Conservation (phyloP, 53 echinoderm and acorn worm genomes). For the Mesocentrotus franciscanus region DNA sequence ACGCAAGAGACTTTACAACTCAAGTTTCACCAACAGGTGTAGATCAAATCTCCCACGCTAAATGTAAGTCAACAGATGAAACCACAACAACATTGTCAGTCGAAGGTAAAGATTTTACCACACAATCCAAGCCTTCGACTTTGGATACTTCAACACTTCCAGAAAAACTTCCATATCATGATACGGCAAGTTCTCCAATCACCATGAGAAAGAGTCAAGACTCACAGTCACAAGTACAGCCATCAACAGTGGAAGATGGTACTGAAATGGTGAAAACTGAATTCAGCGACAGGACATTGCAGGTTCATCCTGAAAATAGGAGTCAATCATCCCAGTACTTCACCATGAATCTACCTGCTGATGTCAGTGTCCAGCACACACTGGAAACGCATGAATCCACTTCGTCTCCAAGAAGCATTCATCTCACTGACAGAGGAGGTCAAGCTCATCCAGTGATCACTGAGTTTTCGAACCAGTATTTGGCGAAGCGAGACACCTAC, state of each 20-base stretch:
- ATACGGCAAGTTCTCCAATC: constrained; percentile 42
- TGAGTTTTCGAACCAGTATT: neutral
- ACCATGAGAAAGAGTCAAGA: constrained; percentile 5
- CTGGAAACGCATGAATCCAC: neutral
- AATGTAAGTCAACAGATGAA: constrained; percentile 18
- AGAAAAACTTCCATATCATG: neutral
- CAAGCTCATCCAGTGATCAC: constrained; percentile 13
- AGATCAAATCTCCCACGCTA: neutral
- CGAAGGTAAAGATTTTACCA: constrained; percentile 58
- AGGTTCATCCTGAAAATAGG: constrained; percentile 72
- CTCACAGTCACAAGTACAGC: constrained; percentile 22
- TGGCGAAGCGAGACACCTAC: neutral
- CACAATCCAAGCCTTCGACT: constrained; percentile 15
- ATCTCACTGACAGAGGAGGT: constrained; percentile 47
- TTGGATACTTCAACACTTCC: neutral
- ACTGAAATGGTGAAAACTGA: constrained; percentile 8
- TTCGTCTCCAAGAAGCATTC: constrained; percentile 25
- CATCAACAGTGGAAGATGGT: constrained; percentile 5
- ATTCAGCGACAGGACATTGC: constrained; percentile 70
- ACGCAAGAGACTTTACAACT: constrained; percentile 8
- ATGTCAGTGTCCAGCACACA: constrained; percentile 40
- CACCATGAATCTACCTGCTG: neutral
- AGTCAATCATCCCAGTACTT: constrained; percentile 50
- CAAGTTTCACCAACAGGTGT: constrained; percentile 11
- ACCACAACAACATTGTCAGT: neutral